Evolutionary conservation across 2,113 vertebrate species (phyloP), one percentile per base, ranked within the genome.

Genomic region (Esox niger): DNA sequence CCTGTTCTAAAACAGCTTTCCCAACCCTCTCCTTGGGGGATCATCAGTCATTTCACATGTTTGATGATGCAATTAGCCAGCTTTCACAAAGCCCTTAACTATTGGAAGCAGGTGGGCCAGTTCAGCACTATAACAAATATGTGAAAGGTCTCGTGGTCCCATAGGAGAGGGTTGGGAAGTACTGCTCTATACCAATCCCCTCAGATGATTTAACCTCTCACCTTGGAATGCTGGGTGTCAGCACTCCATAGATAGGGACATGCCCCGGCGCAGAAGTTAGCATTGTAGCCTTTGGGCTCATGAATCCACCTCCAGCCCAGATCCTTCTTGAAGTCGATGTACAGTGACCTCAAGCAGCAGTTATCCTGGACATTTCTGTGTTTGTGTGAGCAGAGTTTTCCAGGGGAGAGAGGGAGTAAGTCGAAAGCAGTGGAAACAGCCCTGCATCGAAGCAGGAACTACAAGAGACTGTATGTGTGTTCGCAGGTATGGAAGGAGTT

Each of bases 211-310:
- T 26, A 43, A 33, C 30, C 52, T 20, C 72, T 63, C 31, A 93
- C 91, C 87, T 90, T 93, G 62, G 86, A 88, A 77, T 92, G 88
- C 74, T 92, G 91, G 5, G 90, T 92, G 78, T 93, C 91, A 0
- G 91, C 85, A n/a, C 91, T 92, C 91, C 91, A 92, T 29, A 93
- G 80, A 84, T 93, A 93, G 0, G 91, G 91, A 82, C 91, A 93
- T 4, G 91, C 89, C 29, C 91, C 91, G 0, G 90, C 91, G 64
- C 91, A 93, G 78, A 91, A 92, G 80, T 93, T 93, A 20, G 91
- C 91, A 15, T 89, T 86, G 57, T 93, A 93, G 30, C 91, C 91
- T 64, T 91, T 90, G 2, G 91, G 91, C 66, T 93, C 91, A 4
- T 91, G 89, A 75, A 93, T 93, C 91, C 91, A 93, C 70, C 80